Evolutionary conservation across 2,113 vertebrate species (phyloP), one percentile per base, ranked within the genome.

Genomic region (Peromyscus polionotus): DNA sequence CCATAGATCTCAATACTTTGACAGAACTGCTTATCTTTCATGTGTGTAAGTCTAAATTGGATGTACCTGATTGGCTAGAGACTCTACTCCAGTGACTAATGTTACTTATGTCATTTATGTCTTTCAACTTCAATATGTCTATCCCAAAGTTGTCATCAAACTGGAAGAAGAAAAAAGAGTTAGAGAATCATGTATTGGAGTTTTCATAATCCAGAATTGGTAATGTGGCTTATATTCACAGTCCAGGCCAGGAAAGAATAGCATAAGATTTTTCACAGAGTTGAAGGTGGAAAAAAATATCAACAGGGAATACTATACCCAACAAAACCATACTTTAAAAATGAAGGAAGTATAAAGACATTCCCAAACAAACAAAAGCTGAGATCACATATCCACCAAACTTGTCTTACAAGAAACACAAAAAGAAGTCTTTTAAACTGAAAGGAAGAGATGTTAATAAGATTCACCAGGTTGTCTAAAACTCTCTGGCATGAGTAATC

Each of bases 1-100:
- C 8, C 26, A 20, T 54, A 84, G 10, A 22, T 93, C 57, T 93
- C 42, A 93, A 36, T 92, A 36, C 17, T 51, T 94, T 96, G 57
- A 95, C 28, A 88, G 14, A 92, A 51, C 54, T 87, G 73, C 81
- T 88, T 36, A 54, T 89, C 81, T 96, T 89, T 94, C 9, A 79
- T 61, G 39, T 31, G 48, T 22, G 70, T 45, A 59, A 75, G 88
- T 86, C 26, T 76, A 89, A 79, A 92, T 54, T 75, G 22, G 14
- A 51, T 95, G 33, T 14, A 93, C 11, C 63, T 75, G 31, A 92
- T 39, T 95, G 45, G 8, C 45, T 90, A 48, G 68, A 63, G 45
- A 5, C 5, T 51, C 36, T 45, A 20, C 6, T 72, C 3, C n/a
- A 45, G 48, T 6, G 45, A 90, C n/a, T 81, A 73, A 91, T 63